Base-by-base conservation (phyloP, 2,113 vertebrate species). In the Terrapene triunguis region DNA sequence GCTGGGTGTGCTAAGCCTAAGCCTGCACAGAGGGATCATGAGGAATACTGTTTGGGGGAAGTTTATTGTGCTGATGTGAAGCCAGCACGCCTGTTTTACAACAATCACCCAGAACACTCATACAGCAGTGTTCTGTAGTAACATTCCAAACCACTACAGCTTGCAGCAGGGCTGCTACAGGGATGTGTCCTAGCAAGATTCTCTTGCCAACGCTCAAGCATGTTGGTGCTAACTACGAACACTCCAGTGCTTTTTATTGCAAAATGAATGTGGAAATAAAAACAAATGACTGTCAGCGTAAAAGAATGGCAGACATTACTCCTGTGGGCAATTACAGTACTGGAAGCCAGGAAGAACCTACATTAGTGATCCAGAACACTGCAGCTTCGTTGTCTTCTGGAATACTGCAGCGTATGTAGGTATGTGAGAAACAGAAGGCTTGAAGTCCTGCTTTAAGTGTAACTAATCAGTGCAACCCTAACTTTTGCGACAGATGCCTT, bases 401-500 rank as follows among this genome's bases (percentile, higher is more conserved):
- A 72, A 21, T 38, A 38, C 65, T n/a, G n/a, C 24, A 29, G 55
- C 21, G 85, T 10, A 32, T 7, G 27, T 13, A 0, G 0, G 92
- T 79, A 92, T 50, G 81, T 47, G 88, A 87, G 95, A 91, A 93
- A 50, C n/a, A n/a, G 19, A 72, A 44, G 6, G 24, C 47, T 27
- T 78, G 74, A 78, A 47, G 74, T 27, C 42, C 74, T 81, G 87
- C 81, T 27, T 94, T 89, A 87, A 88, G 62, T 72, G 83, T 88
- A 87, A 94, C 82, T 93, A 27, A 92, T 87, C 84, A 81, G 8
- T 89, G 22, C 42, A 82, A 42, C 50, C 90, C 19, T 53, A 12
- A 57, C 82, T 87, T 38, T 92, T 90, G 82, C 89, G 88, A 76
- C 53, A 93, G 94, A 62, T 91, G n/a, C 76, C 54, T 87, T 91